Evolutionary conservation across 2,888 invertebrate genomes (phyloP).

Genomic region (Nephrotoma guestfalica): DNA sequence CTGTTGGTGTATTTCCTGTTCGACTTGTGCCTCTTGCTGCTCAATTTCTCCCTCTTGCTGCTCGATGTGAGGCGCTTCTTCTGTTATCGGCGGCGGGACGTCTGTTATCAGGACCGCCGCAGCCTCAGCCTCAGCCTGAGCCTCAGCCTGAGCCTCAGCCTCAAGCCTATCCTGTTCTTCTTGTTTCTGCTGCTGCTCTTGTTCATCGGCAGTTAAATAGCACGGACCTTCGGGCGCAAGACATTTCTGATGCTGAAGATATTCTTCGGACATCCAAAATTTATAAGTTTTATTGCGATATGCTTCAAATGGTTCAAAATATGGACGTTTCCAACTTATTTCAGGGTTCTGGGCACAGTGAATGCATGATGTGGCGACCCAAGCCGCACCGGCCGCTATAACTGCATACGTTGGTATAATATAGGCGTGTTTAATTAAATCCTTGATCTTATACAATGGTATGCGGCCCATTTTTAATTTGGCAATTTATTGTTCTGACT

Average conservation of each 20-base stretch:
- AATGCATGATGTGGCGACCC: background rate
- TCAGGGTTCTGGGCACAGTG: background rate
- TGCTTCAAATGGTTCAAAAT: background rate
- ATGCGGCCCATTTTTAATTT: background rate
- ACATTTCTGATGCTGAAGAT: background rate
- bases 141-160: too few species aligned
- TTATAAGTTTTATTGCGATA: background rate
- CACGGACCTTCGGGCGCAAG: background rate
- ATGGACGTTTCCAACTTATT: background rate
- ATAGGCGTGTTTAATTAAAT: background rate
- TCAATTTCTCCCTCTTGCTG: too few species aligned
- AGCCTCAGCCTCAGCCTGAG: too few species aligned
- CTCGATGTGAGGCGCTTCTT: too few species aligned
- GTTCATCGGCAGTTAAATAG: background rate
- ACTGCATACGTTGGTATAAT: background rate
- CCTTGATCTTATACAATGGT: background rate
- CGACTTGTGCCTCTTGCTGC: too few species aligned
- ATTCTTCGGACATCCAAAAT: background rate
- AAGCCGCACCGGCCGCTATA: background rate
- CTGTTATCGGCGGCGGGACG: too few species aligned
- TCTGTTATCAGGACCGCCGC: too few species aligned
- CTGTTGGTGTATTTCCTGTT: too few species aligned
- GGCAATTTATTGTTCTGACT: background rate
- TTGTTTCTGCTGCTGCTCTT: background rate
- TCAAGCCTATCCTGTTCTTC: background rate